Base-by-base conservation (phyloP, 2,888 invertebrate genomes). In the Thereva nobilitata region DNA sequence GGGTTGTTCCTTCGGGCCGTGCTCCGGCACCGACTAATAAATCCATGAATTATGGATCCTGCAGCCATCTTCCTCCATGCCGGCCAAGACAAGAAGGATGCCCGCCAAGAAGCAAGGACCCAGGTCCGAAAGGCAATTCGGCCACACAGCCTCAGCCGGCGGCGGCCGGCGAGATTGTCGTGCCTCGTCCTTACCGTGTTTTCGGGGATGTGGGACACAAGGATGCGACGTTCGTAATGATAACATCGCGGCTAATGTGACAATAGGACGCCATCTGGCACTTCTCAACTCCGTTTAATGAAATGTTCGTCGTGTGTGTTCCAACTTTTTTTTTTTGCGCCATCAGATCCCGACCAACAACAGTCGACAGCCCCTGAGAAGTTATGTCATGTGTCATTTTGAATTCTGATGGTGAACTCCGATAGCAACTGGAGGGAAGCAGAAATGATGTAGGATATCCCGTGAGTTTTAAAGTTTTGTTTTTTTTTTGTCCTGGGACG, bases 1-100 rank as follows among this genome's bases (percentile, higher is more conserved):
- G 40, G 53, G 4, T 37, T 37, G 37, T 10, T 40, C 38, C 10
- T 37, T n/a, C 38, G 5, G 50, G 61, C 41, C 50, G 45, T 49
- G 49, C 45, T 38, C 9, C 53, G 38, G 49, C 47, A 49, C 5
- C 38, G 59, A 45, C 50, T 61, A 61, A 61, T 61, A 61, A 61
- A 61, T 41, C 61, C 50, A 61, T 61, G 61, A 61, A 61, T 61
- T 61, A 61, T 61, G 61, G 61, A 61, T 61, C 50, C 50, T 49
- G 23, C 40, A 40, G 34, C 50, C 61, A 61, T 40, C 42, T 49
- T 47, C 59, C 37, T 44, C 35, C 5, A 50, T 34, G 40, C 61
- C 4, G n/a, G 5, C 9, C 34, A n/a, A 10, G 57, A 7, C 37
- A 4, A 5, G 12, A 34, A 0, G 34, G 35, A 12, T 7, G 4